phyloP scores from a whole-genome alignment of 2,797 vertebrate genomes.

The Periophthalmus magnuspinnatus region DNA sequence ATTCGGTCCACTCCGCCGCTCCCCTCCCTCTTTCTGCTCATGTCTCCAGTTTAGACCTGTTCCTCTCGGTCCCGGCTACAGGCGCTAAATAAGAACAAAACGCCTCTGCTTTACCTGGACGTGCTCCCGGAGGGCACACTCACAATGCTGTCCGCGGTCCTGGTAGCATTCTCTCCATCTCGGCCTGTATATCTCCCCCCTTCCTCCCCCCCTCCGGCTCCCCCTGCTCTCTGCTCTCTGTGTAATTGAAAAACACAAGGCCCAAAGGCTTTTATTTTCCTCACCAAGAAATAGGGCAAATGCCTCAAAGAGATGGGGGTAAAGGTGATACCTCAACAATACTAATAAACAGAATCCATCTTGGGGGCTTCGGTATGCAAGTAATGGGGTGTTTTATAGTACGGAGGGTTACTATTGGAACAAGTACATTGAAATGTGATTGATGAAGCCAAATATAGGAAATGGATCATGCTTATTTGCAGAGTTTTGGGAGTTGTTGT shows the following conservation, averaged over 20 bases:
- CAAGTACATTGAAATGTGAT: not conserved
- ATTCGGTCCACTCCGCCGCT: not conserved
- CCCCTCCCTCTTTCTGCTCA: constrained; percentile 7
- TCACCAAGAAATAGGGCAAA: constrained; percentile 36
- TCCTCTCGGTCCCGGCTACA: constrained; percentile 47
- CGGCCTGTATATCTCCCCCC: constrained; percentile 17
- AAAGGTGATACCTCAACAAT: constrained; percentile 28
- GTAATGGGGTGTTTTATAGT: not conserved
- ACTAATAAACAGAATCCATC: constrained; percentile 16
- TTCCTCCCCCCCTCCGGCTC: constrained; percentile 16
- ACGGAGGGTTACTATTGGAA: not conserved
- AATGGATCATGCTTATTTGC: not conserved
- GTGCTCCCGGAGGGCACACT: constrained; percentile 53
- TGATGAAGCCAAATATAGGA: not conserved
- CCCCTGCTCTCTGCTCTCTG: constrained; percentile 26
- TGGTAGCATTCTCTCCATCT: constrained; percentile 32
- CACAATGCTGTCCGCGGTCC: constrained; percentile 28
- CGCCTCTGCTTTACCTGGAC: constrained; percentile 56
- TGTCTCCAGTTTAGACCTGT: constrained; percentile 12
- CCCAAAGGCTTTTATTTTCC: constrained; percentile 46
- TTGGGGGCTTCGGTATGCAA: constrained; percentile 8
- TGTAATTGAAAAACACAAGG: constrained; percentile 60
- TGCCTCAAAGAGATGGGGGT: constrained; percentile 28
- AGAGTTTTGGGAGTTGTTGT: too few relatives aligned
- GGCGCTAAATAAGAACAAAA: constrained; percentile 64